phyloP scores from a whole-genome alignment of 2,888 invertebrate genomes.

The Nomada fabriciana region DNA sequence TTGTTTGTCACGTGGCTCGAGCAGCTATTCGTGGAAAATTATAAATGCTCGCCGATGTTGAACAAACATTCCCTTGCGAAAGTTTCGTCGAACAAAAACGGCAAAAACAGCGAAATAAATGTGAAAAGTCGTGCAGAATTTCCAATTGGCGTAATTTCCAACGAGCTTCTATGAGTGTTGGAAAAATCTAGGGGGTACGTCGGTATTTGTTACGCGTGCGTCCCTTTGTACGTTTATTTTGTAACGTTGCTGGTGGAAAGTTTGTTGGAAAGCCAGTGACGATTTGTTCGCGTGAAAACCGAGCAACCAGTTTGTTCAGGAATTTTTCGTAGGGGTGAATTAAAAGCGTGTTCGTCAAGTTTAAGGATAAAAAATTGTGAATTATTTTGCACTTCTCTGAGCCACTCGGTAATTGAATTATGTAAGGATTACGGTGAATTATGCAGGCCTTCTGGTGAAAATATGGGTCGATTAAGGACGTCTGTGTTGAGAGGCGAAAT shows the following conservation, averaged over 20 bases:
- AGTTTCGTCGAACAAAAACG: background rate
- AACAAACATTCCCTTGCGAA: background rate
- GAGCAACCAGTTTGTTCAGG: no score
- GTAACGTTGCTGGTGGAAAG: no score
- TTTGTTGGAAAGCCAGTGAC: no score
- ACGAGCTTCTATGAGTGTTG: background rate
- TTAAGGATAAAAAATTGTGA: background rate
- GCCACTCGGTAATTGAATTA: conserved; percentile 8
- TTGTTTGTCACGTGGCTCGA: background rate
- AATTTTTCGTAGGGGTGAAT: no score
- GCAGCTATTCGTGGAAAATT: background rate
- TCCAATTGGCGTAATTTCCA: conserved; percentile 18
- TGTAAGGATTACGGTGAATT: conserved; percentile 30
- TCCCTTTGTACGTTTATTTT: background rate
- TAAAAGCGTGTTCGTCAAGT: no score
- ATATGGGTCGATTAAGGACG: conserved; percentile 8
- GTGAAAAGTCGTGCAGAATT: background rate
- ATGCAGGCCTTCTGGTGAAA: conserved; percentile 5
- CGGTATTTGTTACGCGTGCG: background rate
- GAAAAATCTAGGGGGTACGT: background rate
- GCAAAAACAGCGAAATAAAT: background rate
- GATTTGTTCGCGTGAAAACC: no score
- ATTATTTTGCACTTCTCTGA: conserved; percentile 30
- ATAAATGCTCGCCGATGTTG: background rate
- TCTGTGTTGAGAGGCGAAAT: background rate